Evolutionary conservation across 92 coral and sea anemone species (phyloP).

Genomic region (Muricea muricata): DNA sequence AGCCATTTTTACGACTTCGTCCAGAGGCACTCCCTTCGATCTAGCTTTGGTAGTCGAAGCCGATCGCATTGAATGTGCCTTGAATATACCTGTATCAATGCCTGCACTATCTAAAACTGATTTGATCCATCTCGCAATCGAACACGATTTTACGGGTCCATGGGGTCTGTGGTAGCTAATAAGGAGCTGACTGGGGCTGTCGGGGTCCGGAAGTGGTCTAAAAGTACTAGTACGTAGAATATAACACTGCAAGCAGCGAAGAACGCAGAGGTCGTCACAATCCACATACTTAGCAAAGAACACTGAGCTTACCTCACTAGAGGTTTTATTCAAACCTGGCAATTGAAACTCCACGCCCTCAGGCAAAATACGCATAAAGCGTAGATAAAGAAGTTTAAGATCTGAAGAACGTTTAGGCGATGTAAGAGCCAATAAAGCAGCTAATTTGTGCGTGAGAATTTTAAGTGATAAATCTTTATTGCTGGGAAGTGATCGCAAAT

Average conservation of each 20-base stretch:
- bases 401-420: constrained; percentile 29
- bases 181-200: background rate
- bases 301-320: constrained; percentile 5
- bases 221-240: background rate
- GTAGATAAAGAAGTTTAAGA: constrained; percentile 27
- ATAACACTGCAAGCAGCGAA: constrained; percentile 13
- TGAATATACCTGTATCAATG: background rate
- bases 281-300: background rate
- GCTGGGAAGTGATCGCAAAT: constrained; percentile 3
- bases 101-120: background rate
- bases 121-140: background rate
- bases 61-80: background rate
- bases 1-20: background rate
- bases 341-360: constrained; percentile 37
- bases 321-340: constrained; percentile 38
- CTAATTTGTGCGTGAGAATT: constrained; percentile 29
- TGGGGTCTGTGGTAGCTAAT: background rate
- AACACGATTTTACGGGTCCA: background rate
- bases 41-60: background rate
- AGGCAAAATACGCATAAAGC: constrained; percentile 21
- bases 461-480: constrained; percentile 36
- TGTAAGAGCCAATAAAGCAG: constrained; percentile 5
- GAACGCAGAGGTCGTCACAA: background rate
- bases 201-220: background rate
- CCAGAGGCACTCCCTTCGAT: background rate